Conservation (phyloP, 1,140 invertebrate species). For the Dendroctonus ponderosae region DNA sequence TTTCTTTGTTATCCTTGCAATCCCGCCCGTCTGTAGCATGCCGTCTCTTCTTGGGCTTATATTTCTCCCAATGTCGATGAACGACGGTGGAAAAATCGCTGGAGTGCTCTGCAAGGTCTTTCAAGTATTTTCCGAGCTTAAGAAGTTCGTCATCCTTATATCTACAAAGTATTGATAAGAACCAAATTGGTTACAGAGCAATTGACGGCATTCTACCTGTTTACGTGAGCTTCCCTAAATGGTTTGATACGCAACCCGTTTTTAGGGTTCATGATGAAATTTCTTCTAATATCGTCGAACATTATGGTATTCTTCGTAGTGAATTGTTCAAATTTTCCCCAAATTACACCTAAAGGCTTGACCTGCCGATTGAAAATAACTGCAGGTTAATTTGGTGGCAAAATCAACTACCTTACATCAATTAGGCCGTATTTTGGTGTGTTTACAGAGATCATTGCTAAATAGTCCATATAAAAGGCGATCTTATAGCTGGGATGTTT, state of each 20-base stretch:
- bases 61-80: constrained; percentile 90
- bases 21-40: constrained; percentile 15
- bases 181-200: neutral
- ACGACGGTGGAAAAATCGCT: constrained; percentile 84
- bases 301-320: constrained; percentile 92
- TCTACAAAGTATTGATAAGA: constrained; percentile 6
- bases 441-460: constrained; percentile 94
- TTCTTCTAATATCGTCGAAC: constrained; percentile 96
- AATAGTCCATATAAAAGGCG: constrained; percentile 84
- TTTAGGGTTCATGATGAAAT: constrained; percentile 97
- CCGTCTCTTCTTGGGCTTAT: constrained; percentile 55
- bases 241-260: constrained; percentile 88
- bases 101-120: constrained; percentile 74
- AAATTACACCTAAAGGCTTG: constrained; percentile 94
- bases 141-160: constrained; percentile 77
- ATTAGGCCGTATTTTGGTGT: constrained; percentile 84
- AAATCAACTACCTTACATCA: constrained; percentile 60
- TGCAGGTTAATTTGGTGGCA: neutral
- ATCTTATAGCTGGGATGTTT: constrained; percentile 87
- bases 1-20: constrained; percentile 10
- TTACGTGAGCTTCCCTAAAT: constrained; percentile 87
- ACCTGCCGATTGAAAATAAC: constrained; percentile 55
- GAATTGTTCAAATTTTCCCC: constrained; percentile 92
- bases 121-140: constrained; percentile 80
- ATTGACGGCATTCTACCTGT: constrained; percentile 60